Evolutionary conservation across 2,888 invertebrate species (phyloP), one percentile per base, ranked within the genome.

Genomic region (Caenorhabditis sulstoni): DNA sequence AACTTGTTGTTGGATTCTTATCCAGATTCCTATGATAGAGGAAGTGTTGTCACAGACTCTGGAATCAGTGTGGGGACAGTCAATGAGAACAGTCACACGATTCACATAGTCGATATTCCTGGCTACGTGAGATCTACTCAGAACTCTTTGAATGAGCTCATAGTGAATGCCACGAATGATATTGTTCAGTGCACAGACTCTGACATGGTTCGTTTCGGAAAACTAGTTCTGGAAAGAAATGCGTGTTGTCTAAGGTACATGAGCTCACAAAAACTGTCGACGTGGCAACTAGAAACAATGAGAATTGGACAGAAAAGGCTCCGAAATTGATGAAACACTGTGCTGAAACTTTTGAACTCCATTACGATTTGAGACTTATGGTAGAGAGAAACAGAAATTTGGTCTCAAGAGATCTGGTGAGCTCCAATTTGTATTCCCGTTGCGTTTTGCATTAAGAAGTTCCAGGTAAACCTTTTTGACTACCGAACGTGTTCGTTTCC

Each of bases 101-200:
- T 83, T 29, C 74, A 80, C 47, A 70, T 83, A 9, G 57, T 83
- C 14, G 83, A 83, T 23, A 67, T 79, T 35, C 83, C 83, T 22
- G 83, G 83, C 18, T 83, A 83, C 45, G 76, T 70, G 16, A 39
- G 68, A 11, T 74, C 79, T 4, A 64, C 73, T 11, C 76, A 77
- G 16, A 83, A 83, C 37, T 81, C 79, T 4, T 49, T 83, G 45
- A 79, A 76, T 29, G 83, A 83, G 52, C 39, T 83, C 5, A 67
- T 81, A 4, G 76, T 81, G n/a, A 83, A 83, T 50, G 74, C 81
- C 3, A 70, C 76, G 0, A 83, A 83, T 49, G 83, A 83, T 61
- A 80, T 81, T 16, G 49, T 83, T 1, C 81, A 83, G 22, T 68
- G 74, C 11, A 76, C 70, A 8, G 75, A 83, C 22, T 76, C 74